Percentiles rank a stretch among this genome's conserved stretches.
Evolutionary conservation across 2,113 vertebrate genomes (phyloP).

Genomic region (Cavia aperea): DNA sequence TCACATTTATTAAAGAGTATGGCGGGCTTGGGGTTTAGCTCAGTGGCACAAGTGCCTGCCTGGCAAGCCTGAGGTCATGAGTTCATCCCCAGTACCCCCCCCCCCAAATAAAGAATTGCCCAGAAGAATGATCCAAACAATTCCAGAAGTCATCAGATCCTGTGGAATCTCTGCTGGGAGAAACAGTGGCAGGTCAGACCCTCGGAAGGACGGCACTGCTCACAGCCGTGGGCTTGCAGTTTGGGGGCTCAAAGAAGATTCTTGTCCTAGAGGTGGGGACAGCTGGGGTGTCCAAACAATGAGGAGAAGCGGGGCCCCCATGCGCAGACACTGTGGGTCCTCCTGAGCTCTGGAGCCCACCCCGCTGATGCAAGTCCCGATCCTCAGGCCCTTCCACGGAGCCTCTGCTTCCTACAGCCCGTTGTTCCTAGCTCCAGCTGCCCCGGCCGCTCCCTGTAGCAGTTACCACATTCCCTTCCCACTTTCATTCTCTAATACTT

Average conservation of each 20-base stretch:
- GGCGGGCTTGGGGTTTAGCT: not conserved
- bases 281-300: not conserved
- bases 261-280: not conserved
- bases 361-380: too few species aligned
- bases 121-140: not conserved
- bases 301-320: too few species aligned
- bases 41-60: too few species aligned
- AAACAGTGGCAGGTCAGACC: not conserved
- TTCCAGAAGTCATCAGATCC: not conserved
- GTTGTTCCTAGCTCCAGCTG: not conserved
- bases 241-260: not conserved
- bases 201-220: not conserved
- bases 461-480: not conserved
- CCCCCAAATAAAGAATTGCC: not conserved
- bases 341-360: not conserved
- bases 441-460: not conserved
- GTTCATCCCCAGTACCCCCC: too few species aligned
- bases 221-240: not conserved
- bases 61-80: too few species aligned
- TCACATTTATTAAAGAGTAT: not conserved
- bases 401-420: not conserved
- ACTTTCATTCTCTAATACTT: not conserved
- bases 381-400: not conserved
- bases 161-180: not conserved
- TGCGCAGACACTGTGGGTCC: not conserved